These are phyloP conservation scores for Bolinopsis microptera DNA, from an alignment of 37 sponge, comb jelly and placozoan genomes.

Conservation along the genomic window DNA sequence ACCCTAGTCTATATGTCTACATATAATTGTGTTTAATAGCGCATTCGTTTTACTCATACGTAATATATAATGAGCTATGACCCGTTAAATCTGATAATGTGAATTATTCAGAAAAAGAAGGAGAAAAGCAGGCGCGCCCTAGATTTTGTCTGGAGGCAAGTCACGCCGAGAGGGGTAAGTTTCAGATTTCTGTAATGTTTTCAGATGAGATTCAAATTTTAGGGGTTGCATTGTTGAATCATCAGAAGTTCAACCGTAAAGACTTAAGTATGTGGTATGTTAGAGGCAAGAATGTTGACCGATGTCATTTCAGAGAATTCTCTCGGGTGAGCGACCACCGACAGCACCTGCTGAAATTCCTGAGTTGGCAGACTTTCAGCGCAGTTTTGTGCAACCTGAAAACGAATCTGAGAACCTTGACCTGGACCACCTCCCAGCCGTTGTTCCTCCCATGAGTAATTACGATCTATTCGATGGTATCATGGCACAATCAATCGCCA, in stretches of 20 bases:
- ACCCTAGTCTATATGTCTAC: too few species aligned
- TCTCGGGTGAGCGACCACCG: not conserved
- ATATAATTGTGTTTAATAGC: too few species aligned
- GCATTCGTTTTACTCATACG: too few species aligned
- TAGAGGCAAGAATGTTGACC: too few species aligned
- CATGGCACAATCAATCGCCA: conserved; percentile 23
- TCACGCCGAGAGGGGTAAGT: not conserved
- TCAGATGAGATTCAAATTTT: too few species aligned
- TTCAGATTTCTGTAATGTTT: too few species aligned
- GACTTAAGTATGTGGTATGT: too few species aligned
- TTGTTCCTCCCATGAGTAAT: conserved; percentile 8
- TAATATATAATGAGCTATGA: too few species aligned
- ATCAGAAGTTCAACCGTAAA: too few species aligned
- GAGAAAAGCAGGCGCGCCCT: not conserved
- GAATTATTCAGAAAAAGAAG: conserved; percentile 37
- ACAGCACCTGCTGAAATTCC: not conserved
- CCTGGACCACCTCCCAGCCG: not conserved
- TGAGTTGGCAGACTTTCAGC: conserved; percentile 37
- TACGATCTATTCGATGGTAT: conserved; percentile 25
- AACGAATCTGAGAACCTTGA: not conserved
- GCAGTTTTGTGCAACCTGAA: not conserved
- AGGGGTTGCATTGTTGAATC: too few species aligned
- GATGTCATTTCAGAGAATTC: not conserved
- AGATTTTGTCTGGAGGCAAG: not conserved
- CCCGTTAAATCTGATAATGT: too few species aligned